Evolutionary conservation across 2,113 vertebrate species (phyloP).

Genomic region (Plestiodon gilberti): DNA sequence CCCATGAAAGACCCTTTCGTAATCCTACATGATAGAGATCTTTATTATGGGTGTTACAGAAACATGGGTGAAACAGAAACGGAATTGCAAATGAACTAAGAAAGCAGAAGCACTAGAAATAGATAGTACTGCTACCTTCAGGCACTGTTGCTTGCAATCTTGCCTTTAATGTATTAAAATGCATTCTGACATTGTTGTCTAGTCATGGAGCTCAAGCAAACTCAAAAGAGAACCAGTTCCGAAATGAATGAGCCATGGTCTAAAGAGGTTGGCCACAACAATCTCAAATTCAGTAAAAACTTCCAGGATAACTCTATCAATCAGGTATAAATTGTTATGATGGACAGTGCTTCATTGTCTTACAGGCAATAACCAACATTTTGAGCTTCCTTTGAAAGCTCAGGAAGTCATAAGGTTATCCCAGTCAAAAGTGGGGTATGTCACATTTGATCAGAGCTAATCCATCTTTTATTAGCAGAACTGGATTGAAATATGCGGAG

Average conservation of each 20-base stretch:
- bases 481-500: neutral
- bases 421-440: neutral
- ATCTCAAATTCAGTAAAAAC: neutral
- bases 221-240: neutral
- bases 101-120: neutral
- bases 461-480: neutral
- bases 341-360: neutral
- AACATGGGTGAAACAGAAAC: neutral
- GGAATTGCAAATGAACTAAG: neutral
- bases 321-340: neutral
- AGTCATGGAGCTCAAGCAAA: neutral
- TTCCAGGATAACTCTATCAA: neutral
- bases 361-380: neutral
- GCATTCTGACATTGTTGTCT: neutral
- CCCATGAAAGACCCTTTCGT: neutral
- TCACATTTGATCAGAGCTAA: neutral
- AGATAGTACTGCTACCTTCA: no score
- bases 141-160: neutral
- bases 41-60: neutral
- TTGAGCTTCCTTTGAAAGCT: neutral
- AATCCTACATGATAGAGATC: neutral
- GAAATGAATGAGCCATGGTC: neutral
- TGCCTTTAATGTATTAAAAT: neutral
- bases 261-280: neutral
- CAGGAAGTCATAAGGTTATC: neutral